phyloP scores from a whole-genome alignment of 37 sponge, comb jelly and placozoan genomes.

The Ianthella basta region DNA sequence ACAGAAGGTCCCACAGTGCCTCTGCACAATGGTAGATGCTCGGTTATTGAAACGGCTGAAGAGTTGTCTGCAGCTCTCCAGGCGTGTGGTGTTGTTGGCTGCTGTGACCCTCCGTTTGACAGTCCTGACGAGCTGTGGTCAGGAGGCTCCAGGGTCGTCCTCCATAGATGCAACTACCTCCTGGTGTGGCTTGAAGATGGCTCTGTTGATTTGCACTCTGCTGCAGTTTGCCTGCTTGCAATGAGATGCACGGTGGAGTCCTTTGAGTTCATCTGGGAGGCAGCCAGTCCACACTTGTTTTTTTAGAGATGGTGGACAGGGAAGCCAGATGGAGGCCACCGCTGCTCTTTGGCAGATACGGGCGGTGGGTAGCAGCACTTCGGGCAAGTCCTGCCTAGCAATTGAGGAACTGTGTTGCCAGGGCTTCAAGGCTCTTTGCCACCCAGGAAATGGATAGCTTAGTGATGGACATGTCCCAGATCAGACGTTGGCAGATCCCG shows the following conservation, averaged over 20 bases:
- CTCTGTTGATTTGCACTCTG: neutral
- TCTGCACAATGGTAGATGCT: neutral
- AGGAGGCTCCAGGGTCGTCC: constrained; percentile 14
- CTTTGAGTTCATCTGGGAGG: constrained; percentile 1
- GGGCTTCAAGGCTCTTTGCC: too few relatives aligned
- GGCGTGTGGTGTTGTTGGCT: neutral
- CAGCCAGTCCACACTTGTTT: constrained; percentile 4
- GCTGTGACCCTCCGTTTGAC: neutral
- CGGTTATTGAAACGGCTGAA: neutral
- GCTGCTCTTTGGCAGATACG: constrained; percentile 11
- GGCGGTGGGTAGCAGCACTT: neutral
- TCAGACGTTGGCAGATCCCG: neutral
- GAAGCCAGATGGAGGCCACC: constrained; percentile 26
- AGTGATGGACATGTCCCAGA: too few relatives aligned
- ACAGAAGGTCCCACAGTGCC: neutral
- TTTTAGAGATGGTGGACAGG: constrained; percentile 11
- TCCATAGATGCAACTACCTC: neutral
- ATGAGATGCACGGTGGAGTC: neutral
- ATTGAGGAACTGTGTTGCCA: too few relatives aligned
- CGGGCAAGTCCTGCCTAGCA: too few relatives aligned
- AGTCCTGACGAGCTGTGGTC: neutral
- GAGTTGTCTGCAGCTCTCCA: neutral
- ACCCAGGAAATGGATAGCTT: too few relatives aligned
- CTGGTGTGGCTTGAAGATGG: neutral
- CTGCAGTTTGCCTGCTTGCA: neutral